Conservation (phyloP, 2,888 invertebrate species). For the Tridacna gigas region DNA sequence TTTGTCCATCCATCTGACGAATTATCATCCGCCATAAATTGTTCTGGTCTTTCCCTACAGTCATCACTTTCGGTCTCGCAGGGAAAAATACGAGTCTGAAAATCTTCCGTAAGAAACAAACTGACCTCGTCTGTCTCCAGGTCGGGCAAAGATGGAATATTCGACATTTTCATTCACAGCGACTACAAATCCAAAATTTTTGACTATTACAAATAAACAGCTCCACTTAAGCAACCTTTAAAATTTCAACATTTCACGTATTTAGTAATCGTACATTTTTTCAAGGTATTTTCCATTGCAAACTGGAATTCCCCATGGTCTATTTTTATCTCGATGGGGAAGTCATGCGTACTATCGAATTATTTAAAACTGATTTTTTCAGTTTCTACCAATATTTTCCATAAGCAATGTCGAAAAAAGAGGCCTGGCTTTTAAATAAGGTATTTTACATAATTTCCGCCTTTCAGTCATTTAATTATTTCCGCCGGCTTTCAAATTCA, state of each 20-base stretch:
- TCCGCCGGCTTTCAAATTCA: too few species aligned
- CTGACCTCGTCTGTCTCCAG: constrained; percentile 12
- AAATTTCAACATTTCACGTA: not conserved
- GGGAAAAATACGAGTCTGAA: not conserved
- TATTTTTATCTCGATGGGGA: constrained; percentile 8
- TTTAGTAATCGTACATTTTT: not conserved
- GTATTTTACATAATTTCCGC: too few species aligned
- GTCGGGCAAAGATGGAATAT: constrained; percentile 12
- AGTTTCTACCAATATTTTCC: too few species aligned
- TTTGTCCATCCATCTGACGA: not conserved
- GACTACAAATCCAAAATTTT: not conserved
- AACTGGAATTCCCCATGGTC: constrained; percentile 7
- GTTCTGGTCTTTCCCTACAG: constrained; percentile 6
- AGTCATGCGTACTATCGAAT: not conserved
- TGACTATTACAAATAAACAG: not conserved
- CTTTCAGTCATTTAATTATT: too few species aligned
- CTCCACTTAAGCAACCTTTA: not conserved
- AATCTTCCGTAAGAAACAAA: not conserved
- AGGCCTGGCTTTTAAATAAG: too few species aligned
- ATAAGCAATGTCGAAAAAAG: too few species aligned
- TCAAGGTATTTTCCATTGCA: not conserved
- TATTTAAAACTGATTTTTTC: too few species aligned
- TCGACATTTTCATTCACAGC: not conserved
- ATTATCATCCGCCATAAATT: not conserved
- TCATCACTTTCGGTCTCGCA: not conserved